A percentile compares a stretch with the other conserved stretches of the same genome.
Evolutionary conservation across 2,888 invertebrate genomes (phyloP).

Genomic region (Aromia moschata): DNA sequence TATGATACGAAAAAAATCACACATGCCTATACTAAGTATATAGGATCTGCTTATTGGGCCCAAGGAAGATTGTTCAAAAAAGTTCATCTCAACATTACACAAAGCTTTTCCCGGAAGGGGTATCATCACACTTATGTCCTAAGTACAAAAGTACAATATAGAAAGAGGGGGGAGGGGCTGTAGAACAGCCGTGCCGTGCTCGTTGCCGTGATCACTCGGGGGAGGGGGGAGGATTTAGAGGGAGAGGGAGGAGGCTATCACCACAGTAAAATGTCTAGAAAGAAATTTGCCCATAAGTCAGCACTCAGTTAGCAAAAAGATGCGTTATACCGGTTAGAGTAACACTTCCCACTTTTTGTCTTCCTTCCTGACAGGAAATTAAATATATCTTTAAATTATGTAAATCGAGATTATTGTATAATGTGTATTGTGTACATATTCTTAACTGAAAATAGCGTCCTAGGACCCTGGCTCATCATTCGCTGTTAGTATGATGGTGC

Average conservation of each 20-base stretch:
- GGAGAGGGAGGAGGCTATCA: constrained; percentile 42
- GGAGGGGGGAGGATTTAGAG: constrained; percentile 23
- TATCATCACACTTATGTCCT: constrained; percentile 57
- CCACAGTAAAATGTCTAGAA: constrained; percentile 35
- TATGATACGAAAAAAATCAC: constrained; percentile 64
- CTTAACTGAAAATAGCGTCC: too few relatives aligned
- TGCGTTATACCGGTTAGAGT: not conserved
- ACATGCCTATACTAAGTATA: constrained; percentile 61
- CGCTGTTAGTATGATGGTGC: too few relatives aligned
- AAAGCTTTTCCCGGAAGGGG: constrained; percentile 57
- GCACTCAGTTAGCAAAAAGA: constrained; percentile 9
- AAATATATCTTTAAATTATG: too few relatives aligned
- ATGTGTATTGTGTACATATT: too few relatives aligned
- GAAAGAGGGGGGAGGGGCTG: constrained; percentile 36
- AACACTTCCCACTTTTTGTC: too few relatives aligned
- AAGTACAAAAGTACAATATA: constrained; percentile 54
- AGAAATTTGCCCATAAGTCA: constrained; percentile 17
- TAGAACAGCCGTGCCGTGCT: constrained; percentile 57
- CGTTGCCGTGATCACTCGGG: constrained; percentile 43
- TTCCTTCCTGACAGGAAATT: too few relatives aligned
- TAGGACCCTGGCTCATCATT: too few relatives aligned
- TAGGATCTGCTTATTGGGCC: constrained; percentile 63
- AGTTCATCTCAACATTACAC: constrained; percentile 51
- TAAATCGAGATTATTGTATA: too few relatives aligned
- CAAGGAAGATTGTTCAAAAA: constrained; percentile 65